These are phyloP conservation scores for Stegophylla sp. DNA, from an alignment of 2,888 invertebrate genomes.

Conservation along the genomic window DNA sequence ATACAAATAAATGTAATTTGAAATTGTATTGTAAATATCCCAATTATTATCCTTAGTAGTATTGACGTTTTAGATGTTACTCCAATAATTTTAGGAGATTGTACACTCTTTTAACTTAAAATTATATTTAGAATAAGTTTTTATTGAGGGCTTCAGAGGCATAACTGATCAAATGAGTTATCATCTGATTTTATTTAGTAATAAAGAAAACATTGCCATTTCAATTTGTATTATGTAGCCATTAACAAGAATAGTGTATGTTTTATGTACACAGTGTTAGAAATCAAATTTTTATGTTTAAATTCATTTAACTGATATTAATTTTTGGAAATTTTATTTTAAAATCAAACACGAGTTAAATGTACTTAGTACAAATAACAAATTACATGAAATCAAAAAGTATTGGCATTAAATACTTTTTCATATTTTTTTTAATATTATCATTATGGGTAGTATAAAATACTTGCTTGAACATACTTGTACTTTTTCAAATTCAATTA, in stretches of 20 bases:
- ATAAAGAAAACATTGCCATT: not conserved
- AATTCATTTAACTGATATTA: not conserved
- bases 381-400: not conserved
- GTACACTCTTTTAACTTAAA: constrained; percentile 44
- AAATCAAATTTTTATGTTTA: not conserved
- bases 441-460: not conserved
- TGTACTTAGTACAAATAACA: not conserved
- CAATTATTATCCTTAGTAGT: constrained; percentile 45
- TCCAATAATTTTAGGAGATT: constrained; percentile 28
- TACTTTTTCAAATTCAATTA: no score
- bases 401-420: not conserved
- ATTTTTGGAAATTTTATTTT: not conserved
- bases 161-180: constrained; percentile 30
- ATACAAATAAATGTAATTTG: constrained; percentile 51
- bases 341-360: not conserved
- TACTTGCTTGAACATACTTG: not conserved
- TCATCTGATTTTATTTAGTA: constrained; percentile 16
- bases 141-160: constrained; percentile 56
- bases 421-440: not conserved
- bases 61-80: constrained; percentile 46
- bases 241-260: constrained; percentile 6
- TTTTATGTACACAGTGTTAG: constrained; percentile 1
- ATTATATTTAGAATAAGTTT: constrained; percentile 53
- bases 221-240: not conserved
- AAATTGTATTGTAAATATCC: constrained; percentile 55